Percentiles rank a stretch among this genome's conserved stretches.
Evolutionary conservation across 2,888 invertebrate genomes (phyloP).

Genomic region (Gastracanthus pulcherrimus): DNA sequence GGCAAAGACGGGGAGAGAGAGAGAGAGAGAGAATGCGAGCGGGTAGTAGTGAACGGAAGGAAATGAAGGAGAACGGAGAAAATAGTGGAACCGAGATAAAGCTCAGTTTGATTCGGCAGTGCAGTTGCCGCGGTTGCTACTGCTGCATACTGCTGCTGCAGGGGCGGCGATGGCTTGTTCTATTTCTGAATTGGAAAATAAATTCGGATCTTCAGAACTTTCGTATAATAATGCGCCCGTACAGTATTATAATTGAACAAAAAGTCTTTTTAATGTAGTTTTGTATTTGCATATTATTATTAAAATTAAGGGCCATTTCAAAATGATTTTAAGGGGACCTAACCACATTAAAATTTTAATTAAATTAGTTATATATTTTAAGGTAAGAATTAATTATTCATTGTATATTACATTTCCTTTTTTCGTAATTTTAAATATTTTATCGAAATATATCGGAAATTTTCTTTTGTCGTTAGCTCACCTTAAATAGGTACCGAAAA

Average conservation of each 20-base stretch:
- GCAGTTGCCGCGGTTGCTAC: conserved; percentile 9
- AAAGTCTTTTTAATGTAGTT: neutral
- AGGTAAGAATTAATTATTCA: too few species aligned
- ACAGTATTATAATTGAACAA: conserved; percentile 32
- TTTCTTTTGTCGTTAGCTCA: neutral
- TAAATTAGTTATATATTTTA: too few species aligned
- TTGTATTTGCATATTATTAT: neutral
- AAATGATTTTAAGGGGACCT: too few species aligned
- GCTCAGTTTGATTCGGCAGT: conserved; percentile 47
- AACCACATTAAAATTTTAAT: too few species aligned
- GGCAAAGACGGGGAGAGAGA: too few species aligned
- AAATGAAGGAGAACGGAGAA: conserved; percentile 51
- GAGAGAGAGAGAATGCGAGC: neutral
- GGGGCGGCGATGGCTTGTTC: too few species aligned
- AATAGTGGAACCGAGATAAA: conserved; percentile 51
- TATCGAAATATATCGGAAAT: too few species aligned
- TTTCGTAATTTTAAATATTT: too few species aligned
- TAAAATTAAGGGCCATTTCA: neutral
- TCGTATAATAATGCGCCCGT: conserved; percentile 19
- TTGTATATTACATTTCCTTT: too few species aligned
- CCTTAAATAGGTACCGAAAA: neutral
- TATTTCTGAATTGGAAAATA: conserved; percentile 41
- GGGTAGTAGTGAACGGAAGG: conserved; percentile 29
- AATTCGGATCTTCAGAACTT: conserved; percentile 44
- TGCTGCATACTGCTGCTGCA: neutral